Percentiles rank a stretch among this genome's conserved stretches.
These are phyloP conservation scores for Agrilus cyanescens DNA, from an alignment of 2,888 invertebrate genomes.

Conservation along the genomic window DNA sequence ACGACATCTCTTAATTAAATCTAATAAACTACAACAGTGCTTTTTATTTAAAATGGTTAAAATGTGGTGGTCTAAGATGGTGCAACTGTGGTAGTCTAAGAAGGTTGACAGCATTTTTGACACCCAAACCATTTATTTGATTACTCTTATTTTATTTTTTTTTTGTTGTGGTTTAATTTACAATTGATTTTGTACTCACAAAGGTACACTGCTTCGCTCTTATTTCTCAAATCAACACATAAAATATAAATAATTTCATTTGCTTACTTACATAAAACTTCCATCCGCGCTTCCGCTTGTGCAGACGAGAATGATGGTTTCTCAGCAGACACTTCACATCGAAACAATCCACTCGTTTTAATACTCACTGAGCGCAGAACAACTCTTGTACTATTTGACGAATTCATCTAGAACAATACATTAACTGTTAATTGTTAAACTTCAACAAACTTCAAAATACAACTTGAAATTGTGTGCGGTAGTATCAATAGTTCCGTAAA, in stretches of 20 bases:
- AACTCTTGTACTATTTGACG: conserved; percentile 57
- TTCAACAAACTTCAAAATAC: no score
- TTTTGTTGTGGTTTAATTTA: not conserved
- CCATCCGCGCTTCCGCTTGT: conserved; percentile 64
- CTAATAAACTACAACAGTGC: no score
- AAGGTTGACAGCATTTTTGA: no score
- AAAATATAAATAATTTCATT: not conserved
- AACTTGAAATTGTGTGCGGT: no score
- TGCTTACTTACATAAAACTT: conserved; percentile 62
- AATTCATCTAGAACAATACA: conserved; percentile 48
- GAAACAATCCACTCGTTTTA: conserved; percentile 59
- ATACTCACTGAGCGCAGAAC: conserved; percentile 53
- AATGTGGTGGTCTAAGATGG: no score
- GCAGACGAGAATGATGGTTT: conserved; percentile 66
- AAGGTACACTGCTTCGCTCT: not conserved
- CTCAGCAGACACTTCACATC: conserved; percentile 69
- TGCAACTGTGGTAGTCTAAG: no score
- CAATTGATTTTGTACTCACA: not conserved
- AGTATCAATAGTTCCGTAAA: no score
- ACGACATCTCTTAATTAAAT: no score
- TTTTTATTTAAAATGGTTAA: no score
- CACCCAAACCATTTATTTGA: not conserved
- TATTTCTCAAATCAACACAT: not conserved
- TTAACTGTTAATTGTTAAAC: no score
- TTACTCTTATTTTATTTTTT: conserved; percentile 1